Base-by-base conservation (phyloP, 2,888 invertebrate species). In the Catocala fraxini region DNA sequence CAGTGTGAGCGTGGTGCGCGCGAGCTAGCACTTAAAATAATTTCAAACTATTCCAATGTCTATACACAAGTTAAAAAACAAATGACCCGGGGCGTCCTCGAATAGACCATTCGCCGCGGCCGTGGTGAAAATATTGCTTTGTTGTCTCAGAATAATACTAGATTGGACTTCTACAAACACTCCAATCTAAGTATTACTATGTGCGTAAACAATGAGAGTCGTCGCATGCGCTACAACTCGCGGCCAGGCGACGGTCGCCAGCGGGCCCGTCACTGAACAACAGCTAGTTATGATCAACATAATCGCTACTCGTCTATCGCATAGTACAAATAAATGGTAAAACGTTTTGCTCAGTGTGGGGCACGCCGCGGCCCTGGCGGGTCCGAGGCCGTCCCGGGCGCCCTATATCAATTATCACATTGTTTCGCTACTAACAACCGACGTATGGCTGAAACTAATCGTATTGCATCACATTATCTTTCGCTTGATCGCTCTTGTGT, bases 401-500 rank as follows among this genome's bases (percentile, higher is more conserved):
- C 68, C 80, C 83, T 84, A 84, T 83, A 83, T 78, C 83, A 83
- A 83, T 78, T 84, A 84, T 84, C 84, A 84, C 84, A 84, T 75
- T 80, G 83, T 83, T 84, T 83, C 71, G 80, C 80, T 82, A 82
- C 81, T 82, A 81, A 82, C 84, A 82, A 82, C 83, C 81, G 73
- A 77, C 80, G 75, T 79, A 84, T 81, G 84, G 86, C 80, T 82
- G 86, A 81, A 80, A 83, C 82, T 82, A 86, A 85, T 84, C 83
- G 82, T 85, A 87, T 84, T 82, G 87, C 87, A 88, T 91, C 90
- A 89, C 91, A 88, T 86, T 87, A 87, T 88, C 85, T 85, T 86
- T 87, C 88, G 84, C 86, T 78, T 82, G 81, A 79, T 80, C 84
- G 82, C 59, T 77, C 78, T 70, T 75, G 76, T 77, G 78, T 76